A percentile compares a stretch with the other conserved stretches of the same genome.
phyloP scores from a whole-genome alignment of 2,888 invertebrate genomes.

The Sinhomidia bicolor region DNA sequence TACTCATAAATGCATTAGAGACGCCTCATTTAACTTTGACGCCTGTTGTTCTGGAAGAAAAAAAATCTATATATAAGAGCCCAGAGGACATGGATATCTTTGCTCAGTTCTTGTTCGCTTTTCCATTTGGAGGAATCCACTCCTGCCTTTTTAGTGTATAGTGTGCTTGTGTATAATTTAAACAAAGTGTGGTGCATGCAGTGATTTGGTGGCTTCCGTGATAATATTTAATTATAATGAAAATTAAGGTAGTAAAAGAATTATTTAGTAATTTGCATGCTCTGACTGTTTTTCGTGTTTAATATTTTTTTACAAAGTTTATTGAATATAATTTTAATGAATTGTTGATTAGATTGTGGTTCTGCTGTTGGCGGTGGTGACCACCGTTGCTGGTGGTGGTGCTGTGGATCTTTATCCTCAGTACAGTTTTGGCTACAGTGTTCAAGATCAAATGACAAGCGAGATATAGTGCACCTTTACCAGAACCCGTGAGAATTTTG shows the following conservation, averaged over 20 bases:
- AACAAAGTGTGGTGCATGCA: not conserved
- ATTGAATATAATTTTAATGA: not conserved
- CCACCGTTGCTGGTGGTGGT: not conserved
- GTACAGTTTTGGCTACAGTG: constrained; percentile 64
- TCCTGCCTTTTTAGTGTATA: not conserved
- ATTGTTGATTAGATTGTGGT: not conserved
- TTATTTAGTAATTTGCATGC: too few species aligned
- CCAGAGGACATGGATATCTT: not conserved
- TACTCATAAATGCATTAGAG: not conserved
- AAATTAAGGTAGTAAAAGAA: constrained; percentile 11
- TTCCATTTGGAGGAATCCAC: too few species aligned
- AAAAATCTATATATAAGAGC: constrained; percentile 15
- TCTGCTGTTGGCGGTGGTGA: not conserved
- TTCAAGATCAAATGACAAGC: constrained; percentile 67
- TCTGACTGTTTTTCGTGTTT: too few species aligned
- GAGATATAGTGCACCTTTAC: constrained; percentile 57
- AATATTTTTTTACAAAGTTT: not conserved
- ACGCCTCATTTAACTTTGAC: not conserved
- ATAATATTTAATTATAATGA: constrained; percentile 23
- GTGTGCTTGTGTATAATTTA: not conserved
- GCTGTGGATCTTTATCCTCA: constrained; percentile 60
- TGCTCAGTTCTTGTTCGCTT: not conserved
- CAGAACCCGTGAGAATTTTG: constrained; percentile 7
- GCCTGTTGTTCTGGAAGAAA: not conserved
- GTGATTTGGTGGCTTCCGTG: not conserved